Evolutionary conservation across 2,888 invertebrate genomes (phyloP).

Genomic region (Limnephilus lunatus): DNA sequence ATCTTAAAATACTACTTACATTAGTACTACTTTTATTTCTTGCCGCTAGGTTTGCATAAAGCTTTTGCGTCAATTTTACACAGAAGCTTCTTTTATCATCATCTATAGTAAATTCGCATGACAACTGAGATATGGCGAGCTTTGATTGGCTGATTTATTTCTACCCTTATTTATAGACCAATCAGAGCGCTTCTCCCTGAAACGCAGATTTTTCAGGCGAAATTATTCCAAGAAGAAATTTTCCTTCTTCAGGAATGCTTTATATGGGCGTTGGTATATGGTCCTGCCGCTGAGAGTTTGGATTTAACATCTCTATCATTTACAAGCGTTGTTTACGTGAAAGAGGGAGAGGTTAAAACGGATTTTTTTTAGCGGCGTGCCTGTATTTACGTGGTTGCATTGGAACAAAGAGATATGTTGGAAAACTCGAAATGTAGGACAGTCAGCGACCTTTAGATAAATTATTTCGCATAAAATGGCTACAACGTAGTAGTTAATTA

Average conservation of each 20-base stretch:
- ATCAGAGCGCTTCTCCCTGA: slow-evolving; percentile 23
- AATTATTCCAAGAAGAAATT: slow-evolving; percentile 23
- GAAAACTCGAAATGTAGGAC: slow-evolving; percentile 22
- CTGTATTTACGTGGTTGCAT: neutral
- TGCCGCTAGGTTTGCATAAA: neutral
- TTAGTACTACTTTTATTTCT: neutral
- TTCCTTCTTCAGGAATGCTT: slow-evolving; percentile 16
- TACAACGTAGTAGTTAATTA: neutral
- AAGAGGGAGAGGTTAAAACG: slow-evolving; percentile 31
- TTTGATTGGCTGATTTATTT: slow-evolving; percentile 44
- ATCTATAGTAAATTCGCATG: slow-evolving; percentile 33
- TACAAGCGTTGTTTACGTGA: neutral
- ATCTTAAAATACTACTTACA: neutral
- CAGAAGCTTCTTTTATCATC: neutral
- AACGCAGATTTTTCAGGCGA: slow-evolving; percentile 18
- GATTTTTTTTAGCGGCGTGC: neutral
- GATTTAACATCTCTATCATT: neutral
- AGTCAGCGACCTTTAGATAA: neutral
- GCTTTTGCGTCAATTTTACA: neutral
- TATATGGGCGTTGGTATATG: slow-evolving; percentile 54
- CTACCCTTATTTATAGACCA: slow-evolving; percentile 44
- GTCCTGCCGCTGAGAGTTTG: neutral
- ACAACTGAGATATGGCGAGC: slow-evolving; percentile 24
- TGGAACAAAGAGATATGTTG: slow-evolving; percentile 31
- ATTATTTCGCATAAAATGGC: slow-evolving; percentile 9